phyloP scores from a whole-genome alignment of 1,140 invertebrate species.

The Ceratina calcarata region DNA sequence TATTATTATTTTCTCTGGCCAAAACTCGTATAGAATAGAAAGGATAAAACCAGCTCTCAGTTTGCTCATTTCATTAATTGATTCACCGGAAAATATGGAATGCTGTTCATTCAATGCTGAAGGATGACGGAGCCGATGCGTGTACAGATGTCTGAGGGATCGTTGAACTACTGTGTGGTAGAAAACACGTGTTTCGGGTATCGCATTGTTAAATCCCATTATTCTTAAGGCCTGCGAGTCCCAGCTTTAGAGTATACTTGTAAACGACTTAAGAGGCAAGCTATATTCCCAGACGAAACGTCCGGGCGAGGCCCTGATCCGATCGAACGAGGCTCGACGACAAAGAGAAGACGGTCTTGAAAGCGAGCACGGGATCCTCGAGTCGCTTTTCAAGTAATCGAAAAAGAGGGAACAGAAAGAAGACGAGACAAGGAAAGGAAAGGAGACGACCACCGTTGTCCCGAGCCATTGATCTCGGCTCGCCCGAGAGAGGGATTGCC shows the following conservation, averaged over 20 bases:
- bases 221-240: no score
- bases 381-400: constrained; percentile 46
- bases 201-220: no score
- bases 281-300: constrained; percentile 15
- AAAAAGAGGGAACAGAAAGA: constrained; percentile 40
- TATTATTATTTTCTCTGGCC: no score
- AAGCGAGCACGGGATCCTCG: constrained; percentile 17
- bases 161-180: no score
- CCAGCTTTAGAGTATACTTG: no score
- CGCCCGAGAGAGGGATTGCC: constrained; percentile 16
- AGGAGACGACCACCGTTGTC: constrained; percentile 36
- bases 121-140: not conserved
- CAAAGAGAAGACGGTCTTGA: constrained; percentile 19
- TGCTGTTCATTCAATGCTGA: constrained; percentile 21
- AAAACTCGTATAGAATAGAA: no score
- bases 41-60: no score
- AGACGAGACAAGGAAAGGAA: constrained; percentile 7
- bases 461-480: constrained; percentile 47
- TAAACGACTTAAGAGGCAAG: no score
- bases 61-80: constrained; percentile 16
- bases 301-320: not conserved
- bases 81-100: not conserved
- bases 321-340: constrained; percentile 31
- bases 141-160: no score
- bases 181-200: no score